Evolutionary conservation across 1,140 invertebrate genomes (phyloP).

Genomic region (Protaetia brevitarsis): DNA sequence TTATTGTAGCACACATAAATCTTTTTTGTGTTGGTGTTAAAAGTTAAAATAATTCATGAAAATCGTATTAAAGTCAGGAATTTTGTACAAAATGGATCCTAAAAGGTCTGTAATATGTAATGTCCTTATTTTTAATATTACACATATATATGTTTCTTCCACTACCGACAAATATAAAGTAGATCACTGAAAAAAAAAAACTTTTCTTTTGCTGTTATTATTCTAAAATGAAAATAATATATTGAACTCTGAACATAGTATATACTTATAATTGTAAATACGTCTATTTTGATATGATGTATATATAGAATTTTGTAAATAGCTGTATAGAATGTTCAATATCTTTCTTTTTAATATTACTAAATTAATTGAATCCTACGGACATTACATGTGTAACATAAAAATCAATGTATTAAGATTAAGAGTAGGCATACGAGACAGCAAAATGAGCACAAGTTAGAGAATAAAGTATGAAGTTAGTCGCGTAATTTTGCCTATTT

Average conservation of each 20-base stretch:
- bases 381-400: constrained; percentile 16
- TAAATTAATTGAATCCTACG: neutral
- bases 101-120: neutral
- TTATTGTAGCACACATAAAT: too few relatives aligned
- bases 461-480: too few relatives aligned
- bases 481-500: too few relatives aligned
- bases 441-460: too few relatives aligned
- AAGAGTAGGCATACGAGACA: too few relatives aligned
- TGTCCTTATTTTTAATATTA: neutral
- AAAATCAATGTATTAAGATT: neutral
- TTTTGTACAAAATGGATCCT: neutral
- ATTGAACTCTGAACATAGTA: neutral
- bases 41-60: neutral
- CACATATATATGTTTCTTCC: neutral
- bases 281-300: neutral
- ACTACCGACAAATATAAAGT: neutral
- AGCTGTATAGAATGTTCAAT: neutral
- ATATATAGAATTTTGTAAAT: constrained; percentile 7
- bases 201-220: neutral
- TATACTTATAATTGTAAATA: neutral
- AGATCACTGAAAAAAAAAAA: neutral
- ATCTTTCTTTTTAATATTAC: neutral
- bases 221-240: neutral
- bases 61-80: constrained; percentile 2
- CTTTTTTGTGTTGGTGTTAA: too few relatives aligned